Base-by-base conservation (phyloP, 2,888 invertebrate species). In the Dasypogon diadema region DNA sequence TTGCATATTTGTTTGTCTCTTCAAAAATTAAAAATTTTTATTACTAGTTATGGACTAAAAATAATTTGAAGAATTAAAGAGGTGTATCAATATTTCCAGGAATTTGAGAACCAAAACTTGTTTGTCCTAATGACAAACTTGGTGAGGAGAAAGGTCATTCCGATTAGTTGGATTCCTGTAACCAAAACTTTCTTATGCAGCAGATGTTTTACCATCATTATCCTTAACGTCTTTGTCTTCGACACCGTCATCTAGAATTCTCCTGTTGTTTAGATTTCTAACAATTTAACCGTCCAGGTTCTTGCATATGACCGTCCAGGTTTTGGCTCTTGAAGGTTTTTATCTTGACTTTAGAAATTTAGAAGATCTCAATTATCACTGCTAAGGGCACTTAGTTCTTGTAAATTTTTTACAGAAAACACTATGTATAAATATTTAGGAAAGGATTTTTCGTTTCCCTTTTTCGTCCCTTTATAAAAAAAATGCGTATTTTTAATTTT, bases 61-160 rank as follows among this genome's bases (percentile, higher is more conserved):
- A n/a, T n/a, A n/a, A n/a, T n/a, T 63, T 54, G 54, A 54, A 54
- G 12, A 54, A 54, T 54, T 54, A 2, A 54, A 54, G 4, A 16
- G 54, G 54, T 12, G 54, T 16, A 6, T 54, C 21, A 54, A 54
- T 16, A 21, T 54, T 54, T 21, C 16, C 16, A 54, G 54, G 54
- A 18, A 54, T 54, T 54, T 54, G 18, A 54, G 18, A 21, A 5
- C 22, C 10, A 21, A 21, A 2, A 54, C 54, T 54, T 54, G 2
- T 54, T 54, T 21, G 54, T 21, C 54, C 10, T 54, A 54, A 54
- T 54, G 54, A 14, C 12, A 46, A 46, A 14, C n/a, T 46, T 46
- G n/a, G 14, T 46, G 54, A 21, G 21, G 2, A 14, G 54, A 21
- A 54, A 21, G 18, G 21, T 54, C 54, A 54, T 16, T 21, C 54